Percentiles rank a stretch among this genome's conserved stretches.
These are phyloP conservation scores for Plectus sambesii DNA, from an alignment of 1,140 invertebrate genomes.

Conservation along the genomic window DNA sequence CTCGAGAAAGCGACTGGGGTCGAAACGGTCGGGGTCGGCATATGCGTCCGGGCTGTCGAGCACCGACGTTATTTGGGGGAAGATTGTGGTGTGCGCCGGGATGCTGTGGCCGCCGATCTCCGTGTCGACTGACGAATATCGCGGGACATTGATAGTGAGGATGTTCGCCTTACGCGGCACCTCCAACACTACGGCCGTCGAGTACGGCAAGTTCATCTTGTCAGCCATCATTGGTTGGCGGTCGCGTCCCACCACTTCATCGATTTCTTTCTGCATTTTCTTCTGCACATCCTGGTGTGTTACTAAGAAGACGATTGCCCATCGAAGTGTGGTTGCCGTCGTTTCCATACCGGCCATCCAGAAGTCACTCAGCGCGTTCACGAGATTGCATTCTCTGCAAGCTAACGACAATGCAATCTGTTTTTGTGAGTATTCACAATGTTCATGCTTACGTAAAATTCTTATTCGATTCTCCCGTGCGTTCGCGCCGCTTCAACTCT, in stretches of 20 bases:
- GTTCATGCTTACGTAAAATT: constrained; percentile 10
- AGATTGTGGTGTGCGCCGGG: too few species aligned
- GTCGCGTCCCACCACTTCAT: constrained; percentile 3
- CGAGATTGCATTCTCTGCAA: too few species aligned
- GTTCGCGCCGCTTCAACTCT: constrained; percentile 41
- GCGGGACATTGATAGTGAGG: constrained; percentile 38
- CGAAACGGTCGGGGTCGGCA: too few species aligned
- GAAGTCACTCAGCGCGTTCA: constrained; percentile 12
- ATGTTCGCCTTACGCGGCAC: constrained; percentile 28
- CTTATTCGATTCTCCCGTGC: constrained; percentile 1
- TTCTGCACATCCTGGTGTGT: constrained; percentile 13
- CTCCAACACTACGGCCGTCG: too few species aligned
- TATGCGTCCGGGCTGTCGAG: too few species aligned
- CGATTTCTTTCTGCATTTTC: too few species aligned
- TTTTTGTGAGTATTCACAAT: too few species aligned
- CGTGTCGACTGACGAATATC: constrained; percentile 26
- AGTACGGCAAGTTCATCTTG: constrained; percentile 19
- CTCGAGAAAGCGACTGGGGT: too few species aligned
- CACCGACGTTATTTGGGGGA: too few species aligned
- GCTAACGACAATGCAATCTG: too few species aligned
- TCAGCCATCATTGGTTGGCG: constrained; percentile 9
- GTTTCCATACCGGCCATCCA: constrained; percentile 28
- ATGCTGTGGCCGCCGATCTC: constrained; percentile 20
- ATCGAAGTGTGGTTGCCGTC: constrained; percentile 30
- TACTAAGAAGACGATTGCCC: constrained; percentile 14